A percentile compares a stretch with the other conserved stretches of the same genome.
These are phyloP conservation scores for Camponotus vicinus DNA, from an alignment of 1,140 invertebrate genomes.

Conservation along the genomic window DNA sequence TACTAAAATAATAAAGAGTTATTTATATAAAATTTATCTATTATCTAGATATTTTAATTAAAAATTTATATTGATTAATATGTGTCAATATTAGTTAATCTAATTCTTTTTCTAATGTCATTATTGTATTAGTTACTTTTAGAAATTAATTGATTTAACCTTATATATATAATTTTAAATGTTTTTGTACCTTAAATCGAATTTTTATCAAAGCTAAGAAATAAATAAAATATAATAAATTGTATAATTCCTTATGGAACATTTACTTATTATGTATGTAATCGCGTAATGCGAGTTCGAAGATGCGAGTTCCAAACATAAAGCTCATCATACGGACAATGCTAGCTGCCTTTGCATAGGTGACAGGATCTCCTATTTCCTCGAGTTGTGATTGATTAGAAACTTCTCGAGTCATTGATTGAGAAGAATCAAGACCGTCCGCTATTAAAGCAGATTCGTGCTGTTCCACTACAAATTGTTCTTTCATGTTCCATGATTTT, in stretches of 20 bases:
- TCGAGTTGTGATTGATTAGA: conserved; percentile 86
- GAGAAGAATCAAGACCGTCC: conserved; percentile 75
- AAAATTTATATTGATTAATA: not conserved
- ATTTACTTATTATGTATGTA: conserved; percentile 87
- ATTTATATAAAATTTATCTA: not conserved
- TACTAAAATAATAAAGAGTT: not conserved
- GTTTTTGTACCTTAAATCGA: not conserved
- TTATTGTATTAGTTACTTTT: not conserved
- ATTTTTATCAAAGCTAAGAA: conserved; percentile 1
- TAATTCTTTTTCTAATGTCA: not conserved
- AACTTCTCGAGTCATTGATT: conserved; percentile 77
- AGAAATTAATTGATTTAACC: not conserved
- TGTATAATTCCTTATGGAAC: not conserved
- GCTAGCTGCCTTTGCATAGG: conserved; percentile 90
- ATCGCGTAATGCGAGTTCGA: conserved; percentile 88
- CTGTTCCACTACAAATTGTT: conserved; percentile 85
- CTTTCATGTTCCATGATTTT: conserved; percentile 86
- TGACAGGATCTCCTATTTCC: conserved; percentile 90
- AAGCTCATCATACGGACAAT: conserved; percentile 93
- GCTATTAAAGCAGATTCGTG: conserved; percentile 72
- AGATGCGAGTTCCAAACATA: conserved; percentile 89
- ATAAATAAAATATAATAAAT: not conserved
- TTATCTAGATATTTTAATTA: not conserved
- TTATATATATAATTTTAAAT: not conserved
- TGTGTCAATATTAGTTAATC: not conserved